These are phyloP conservation scores for Aphrocallistes beatrix DNA, from an alignment of 37 sponge, comb jelly and placozoan genomes.

Conservation along the genomic window DNA sequence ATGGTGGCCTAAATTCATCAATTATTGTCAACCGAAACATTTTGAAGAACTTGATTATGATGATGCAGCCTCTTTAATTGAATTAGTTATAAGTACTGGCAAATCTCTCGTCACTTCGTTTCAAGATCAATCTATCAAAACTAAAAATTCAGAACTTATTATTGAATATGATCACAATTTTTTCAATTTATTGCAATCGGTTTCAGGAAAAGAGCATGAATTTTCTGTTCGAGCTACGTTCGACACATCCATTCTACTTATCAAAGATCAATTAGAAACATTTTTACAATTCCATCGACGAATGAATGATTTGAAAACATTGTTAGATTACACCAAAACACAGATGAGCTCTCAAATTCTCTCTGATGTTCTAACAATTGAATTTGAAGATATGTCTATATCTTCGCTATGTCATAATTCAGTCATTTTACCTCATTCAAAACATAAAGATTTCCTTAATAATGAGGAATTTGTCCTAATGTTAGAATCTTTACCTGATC, in stretches of 20 bases:
- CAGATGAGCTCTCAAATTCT: not conserved
- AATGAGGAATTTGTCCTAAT: not conserved
- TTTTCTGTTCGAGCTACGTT: no score
- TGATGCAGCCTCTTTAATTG: no score
- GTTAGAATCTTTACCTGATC: not conserved
- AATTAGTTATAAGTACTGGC: no score
- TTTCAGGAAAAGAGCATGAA: not conserved
- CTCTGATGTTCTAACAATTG: not conserved
- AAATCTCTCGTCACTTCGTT: no score
- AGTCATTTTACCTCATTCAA: not conserved
- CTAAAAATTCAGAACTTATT: no score
- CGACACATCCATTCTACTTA: no score
- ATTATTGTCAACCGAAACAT: not conserved
- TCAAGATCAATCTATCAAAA: no score
- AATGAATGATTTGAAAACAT: not conserved
- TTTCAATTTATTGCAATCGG: not conserved
- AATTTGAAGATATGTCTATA: not conserved
- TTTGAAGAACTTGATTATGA: no score
- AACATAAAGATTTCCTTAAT: not conserved
- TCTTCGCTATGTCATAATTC: not conserved
- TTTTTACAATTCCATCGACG: not conserved
- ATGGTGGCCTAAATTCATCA: not conserved
- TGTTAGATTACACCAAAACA: not conserved
- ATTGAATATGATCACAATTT: no score
- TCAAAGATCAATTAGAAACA: no score